Evolutionary conservation across 2,888 invertebrate species (phyloP), one percentile per base, ranked within the genome.

Genomic region (Epinotia demarniana): DNA sequence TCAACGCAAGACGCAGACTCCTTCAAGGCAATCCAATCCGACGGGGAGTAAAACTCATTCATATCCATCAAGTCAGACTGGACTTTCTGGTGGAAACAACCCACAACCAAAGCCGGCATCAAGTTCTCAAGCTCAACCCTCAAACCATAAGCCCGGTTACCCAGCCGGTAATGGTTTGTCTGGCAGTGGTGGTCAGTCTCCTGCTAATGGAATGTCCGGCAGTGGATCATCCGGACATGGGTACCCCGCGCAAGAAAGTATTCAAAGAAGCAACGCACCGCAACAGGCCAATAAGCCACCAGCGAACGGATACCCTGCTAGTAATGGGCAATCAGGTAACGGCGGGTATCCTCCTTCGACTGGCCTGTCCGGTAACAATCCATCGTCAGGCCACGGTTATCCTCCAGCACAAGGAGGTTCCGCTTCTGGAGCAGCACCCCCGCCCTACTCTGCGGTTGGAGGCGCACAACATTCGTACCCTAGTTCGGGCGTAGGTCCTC

Each of bases 121-220:
- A 13, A 69, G 75, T 53, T 66, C 73, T 62, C 90, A 91, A 84
- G 91, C 89, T 33, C 75, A 75, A 75, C 55, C 66, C 11, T 18
- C 72, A 3, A 72, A 75, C 19, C 66, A 63, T 43, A 73, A 72
- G 60, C 76, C 70, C 55, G 72, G 43, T n/a, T 70, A 75, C 55
- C 88, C 92, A 13, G 90, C 90, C 79, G 86, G 89, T 67, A 91
- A 90, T 58, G 91, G 91, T 6, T 81, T 90, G 27, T 90, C 91
- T 68, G 92, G 92, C 33, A 86, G 83, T 73, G 66, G 72, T 19
- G 77, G 57, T 16, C 92, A 92, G 79, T 92, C 92, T 46, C 79
- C 86, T 55, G 91, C 92, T 2, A 89, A 85, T 58, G 90, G 92
- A 68, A 83, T 91, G 55, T 92, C 93, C 18, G 92, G 93, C 27